phyloP scores from a whole-genome alignment of 2,113 vertebrate species.

The Phoxinus phoxinus region DNA sequence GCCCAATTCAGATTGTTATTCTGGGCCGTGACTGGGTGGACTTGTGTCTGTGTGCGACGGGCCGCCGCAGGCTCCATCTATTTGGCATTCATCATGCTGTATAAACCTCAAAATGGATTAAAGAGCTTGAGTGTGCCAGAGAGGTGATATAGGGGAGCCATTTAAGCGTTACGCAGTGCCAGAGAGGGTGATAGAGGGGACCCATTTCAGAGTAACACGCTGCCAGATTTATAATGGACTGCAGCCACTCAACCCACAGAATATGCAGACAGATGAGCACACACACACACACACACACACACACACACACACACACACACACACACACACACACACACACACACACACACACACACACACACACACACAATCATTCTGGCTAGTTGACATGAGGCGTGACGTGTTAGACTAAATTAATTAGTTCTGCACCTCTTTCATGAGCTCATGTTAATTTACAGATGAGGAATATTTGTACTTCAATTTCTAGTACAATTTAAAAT shows the following conservation, averaged over 20 bases:
- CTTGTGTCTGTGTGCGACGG: conserved; percentile 11
- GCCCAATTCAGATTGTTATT: conserved; percentile 12
- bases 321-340: no score
- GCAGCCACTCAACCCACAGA: conserved; percentile 56
- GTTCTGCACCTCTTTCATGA: neutral
- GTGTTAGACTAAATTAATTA: neutral
- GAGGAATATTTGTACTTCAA: neutral
- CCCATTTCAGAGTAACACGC: conserved; percentile 61
- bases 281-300: no score
- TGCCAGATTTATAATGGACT: conserved; percentile 70
- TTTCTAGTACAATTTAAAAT: neutral
- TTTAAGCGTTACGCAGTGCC: conserved; percentile 60
- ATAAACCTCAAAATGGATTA: conserved; percentile 50
- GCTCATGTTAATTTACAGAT: neutral
- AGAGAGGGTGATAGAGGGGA: conserved; percentile 65
- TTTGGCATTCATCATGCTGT: conserved; percentile 40
- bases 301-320: neutral
- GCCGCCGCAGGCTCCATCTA: conserved; percentile 1
- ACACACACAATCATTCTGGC: neutral
- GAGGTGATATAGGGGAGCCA: conserved; percentile 59
- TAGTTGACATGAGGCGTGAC: neutral
- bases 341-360: neutral
- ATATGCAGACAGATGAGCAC: conserved; percentile 48
- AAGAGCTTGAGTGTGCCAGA: conserved; percentile 54
- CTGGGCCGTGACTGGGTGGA: neutral